A percentile compares a stretch with the other conserved stretches of the same genome.
phyloP scores from a whole-genome alignment of 1,140 invertebrate genomes.

The Drosophila murphyi region DNA sequence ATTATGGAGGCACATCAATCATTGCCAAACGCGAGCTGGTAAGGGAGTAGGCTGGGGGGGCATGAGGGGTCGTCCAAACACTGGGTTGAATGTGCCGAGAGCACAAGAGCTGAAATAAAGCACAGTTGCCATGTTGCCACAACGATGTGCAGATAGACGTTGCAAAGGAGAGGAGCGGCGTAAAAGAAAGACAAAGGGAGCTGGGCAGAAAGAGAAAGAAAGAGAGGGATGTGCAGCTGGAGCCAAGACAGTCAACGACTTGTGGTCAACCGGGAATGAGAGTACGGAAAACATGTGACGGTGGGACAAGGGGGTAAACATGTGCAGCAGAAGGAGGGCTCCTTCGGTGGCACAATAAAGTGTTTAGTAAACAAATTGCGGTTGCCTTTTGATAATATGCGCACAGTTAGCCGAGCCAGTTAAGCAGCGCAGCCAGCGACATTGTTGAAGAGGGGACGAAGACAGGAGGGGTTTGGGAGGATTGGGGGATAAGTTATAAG shows the following conservation, averaged over 20 bases:
- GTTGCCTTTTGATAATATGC: conserved; percentile 77
- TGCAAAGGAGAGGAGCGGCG: conserved; percentile 3
- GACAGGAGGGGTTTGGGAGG: neutral
- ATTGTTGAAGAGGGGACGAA: too few relatives aligned
- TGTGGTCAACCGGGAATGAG: conserved; percentile 55
- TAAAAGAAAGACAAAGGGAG: conserved; percentile 6
- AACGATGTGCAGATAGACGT: conserved; percentile 24
- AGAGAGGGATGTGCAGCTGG: conserved; percentile 18
- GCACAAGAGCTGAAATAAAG: conserved; percentile 28
- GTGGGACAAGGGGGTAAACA: neutral
- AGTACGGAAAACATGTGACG: neutral
- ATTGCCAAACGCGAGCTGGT: conserved; percentile 61
- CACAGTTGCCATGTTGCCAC: conserved; percentile 55
- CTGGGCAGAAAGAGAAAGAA: conserved; percentile 1
- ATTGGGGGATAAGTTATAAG: conserved; percentile 66
- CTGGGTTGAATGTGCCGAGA: conserved; percentile 67
- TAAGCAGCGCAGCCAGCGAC: conserved; percentile 11
- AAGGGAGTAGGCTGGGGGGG: neutral
- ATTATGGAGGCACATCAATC: conserved; percentile 74
- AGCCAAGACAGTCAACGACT: conserved; percentile 60
- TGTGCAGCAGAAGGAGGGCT: conserved; percentile 25
- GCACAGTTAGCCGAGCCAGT: conserved; percentile 58
- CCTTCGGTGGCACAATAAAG: conserved; percentile 79
- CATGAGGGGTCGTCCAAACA: conserved; percentile 6
- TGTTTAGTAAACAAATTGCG: conserved; percentile 82